These are phyloP conservation scores for Anguilla rostrata DNA, from an alignment of 2,113 vertebrate genomes.

Conservation along the genomic window DNA sequence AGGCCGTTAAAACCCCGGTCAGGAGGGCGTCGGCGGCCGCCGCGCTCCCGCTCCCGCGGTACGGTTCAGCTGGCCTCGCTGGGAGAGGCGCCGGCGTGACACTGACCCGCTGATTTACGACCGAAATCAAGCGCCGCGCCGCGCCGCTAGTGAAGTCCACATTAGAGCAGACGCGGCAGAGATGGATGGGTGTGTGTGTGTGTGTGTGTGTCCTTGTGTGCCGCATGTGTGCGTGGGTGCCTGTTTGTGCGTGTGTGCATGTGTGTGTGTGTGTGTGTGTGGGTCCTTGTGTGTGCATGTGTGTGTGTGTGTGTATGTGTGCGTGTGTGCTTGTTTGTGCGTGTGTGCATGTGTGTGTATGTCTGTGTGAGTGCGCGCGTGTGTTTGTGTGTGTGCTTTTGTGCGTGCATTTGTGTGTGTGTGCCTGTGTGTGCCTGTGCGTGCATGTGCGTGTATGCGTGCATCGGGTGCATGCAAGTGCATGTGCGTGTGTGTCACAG, in stretches of 20 bases:
- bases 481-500: neutral
- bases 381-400: neutral
- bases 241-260: neutral
- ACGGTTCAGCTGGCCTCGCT: no score
- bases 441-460: neutral
- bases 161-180: neutral
- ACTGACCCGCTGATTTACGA: neutral
- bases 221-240: neutral
- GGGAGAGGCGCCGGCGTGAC: neutral
- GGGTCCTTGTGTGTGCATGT: no score
- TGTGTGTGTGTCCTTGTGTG: no score
- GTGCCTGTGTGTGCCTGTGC: neutral
- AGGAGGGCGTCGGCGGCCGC: no score
- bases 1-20: no score
- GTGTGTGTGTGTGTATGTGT: neutral
- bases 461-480: neutral
- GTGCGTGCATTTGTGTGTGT: conserved; percentile 19
- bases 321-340: neutral
- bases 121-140: neutral
- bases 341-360: no score
- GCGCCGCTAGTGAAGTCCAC: neutral
- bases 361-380: neutral
- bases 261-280: neutral
- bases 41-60: no score
- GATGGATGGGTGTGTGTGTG: neutral